Conservation (phyloP, 2,888 invertebrate species). For the Sarcophaga caerulescens region DNA sequence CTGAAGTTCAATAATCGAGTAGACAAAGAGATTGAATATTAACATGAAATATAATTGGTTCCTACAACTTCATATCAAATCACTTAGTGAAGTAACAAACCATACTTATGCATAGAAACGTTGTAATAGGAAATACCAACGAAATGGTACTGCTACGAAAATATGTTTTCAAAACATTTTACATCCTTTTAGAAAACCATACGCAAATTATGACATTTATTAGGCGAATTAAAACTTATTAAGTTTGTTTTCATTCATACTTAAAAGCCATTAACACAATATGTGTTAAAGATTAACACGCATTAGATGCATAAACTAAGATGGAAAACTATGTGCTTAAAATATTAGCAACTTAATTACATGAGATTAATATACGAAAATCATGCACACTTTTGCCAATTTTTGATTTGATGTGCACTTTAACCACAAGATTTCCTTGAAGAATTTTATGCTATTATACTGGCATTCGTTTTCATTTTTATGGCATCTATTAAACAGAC, state of each 20-base stretch:
- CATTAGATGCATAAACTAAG: background rate
- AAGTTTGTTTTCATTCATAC: background rate
- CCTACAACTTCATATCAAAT: no score
- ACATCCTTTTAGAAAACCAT: background rate
- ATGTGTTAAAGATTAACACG: background rate
- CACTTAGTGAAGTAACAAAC: no score
- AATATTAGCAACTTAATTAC: slow-evolving; percentile 49
- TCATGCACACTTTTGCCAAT: slow-evolving; percentile 20
- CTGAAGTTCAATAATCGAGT: no score
- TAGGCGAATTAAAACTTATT: background rate
- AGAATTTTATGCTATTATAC: slow-evolving; percentile 8
- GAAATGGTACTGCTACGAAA: no score
- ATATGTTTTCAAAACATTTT: background rate
- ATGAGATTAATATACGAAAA: slow-evolving; percentile 34
- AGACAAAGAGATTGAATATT: no score
- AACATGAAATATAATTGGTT: no score
- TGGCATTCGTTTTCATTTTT: background rate
- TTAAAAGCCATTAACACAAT: background rate
- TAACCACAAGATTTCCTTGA: background rate
- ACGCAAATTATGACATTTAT: background rate
- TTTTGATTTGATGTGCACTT: background rate
- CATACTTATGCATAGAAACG: no score
- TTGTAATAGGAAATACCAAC: no score
- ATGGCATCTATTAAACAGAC: slow-evolving; percentile 18
- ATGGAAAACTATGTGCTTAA: slow-evolving; percentile 26